phyloP scores from a whole-genome alignment of 2,797 vertebrate genomes.

The Arctocebus calabarensis region DNA sequence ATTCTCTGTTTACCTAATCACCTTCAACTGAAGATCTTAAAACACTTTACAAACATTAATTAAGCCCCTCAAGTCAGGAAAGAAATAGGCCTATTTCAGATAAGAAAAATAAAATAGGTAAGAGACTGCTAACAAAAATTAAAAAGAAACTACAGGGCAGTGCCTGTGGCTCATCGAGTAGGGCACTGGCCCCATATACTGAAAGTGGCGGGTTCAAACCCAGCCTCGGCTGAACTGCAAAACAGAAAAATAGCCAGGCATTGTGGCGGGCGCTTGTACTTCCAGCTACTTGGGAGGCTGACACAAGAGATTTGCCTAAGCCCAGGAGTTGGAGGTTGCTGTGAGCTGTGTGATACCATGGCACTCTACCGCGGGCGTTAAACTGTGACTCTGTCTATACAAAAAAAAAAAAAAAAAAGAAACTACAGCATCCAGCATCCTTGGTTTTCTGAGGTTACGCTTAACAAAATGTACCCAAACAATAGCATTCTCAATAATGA shows the following conservation, averaged over 20 bases:
- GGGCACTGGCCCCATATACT: too few relatives aligned
- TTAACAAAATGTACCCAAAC: conserved; percentile 15
- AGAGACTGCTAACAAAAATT: conserved; percentile 44
- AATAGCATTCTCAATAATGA: not conserved
- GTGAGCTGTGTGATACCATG: too few relatives aligned
- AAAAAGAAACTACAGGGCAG: conserved; percentile 34
- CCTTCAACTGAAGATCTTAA: conserved; percentile 64
- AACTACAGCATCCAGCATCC: conserved; percentile 7
- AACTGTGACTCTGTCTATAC: too few relatives aligned
- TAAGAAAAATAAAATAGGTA: conserved; percentile 64
- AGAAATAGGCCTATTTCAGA: conserved; percentile 60
- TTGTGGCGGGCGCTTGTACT: too few relatives aligned
- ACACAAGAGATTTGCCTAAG: too few relatives aligned
- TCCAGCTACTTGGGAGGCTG: too few relatives aligned
- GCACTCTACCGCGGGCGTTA: too few relatives aligned
- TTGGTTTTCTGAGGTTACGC: conserved; percentile 6
- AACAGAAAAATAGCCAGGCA: too few relatives aligned
- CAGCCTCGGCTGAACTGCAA: too few relatives aligned
- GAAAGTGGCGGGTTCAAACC: too few relatives aligned
- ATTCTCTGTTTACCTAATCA: conserved; percentile 52
- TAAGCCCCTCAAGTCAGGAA: conserved; percentile 62
- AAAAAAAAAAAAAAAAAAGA: not conserved
- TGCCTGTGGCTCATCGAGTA: too few relatives aligned
- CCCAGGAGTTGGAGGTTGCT: too few relatives aligned
- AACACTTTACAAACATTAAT: conserved; percentile 65